phyloP scores from a whole-genome alignment of 2,113 vertebrate genomes.

The Machaerirhynchus nigripectus region DNA sequence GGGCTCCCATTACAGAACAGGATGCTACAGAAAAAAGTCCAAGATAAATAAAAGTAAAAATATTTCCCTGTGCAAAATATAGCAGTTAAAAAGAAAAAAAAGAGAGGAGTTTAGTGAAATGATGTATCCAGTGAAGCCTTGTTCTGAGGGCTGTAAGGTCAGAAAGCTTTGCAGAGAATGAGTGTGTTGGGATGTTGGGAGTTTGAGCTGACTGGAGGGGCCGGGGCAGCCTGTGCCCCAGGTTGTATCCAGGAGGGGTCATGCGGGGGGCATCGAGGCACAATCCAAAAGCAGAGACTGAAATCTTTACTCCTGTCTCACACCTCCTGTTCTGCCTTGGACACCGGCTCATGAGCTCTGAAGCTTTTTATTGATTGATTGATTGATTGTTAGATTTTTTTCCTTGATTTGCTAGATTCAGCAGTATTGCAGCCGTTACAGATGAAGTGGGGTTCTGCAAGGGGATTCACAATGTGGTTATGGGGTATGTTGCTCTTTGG shows the following conservation, averaged over 20 bases:
- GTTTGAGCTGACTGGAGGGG: not conserved
- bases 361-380: not conserved
- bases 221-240: not conserved
- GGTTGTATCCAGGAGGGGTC: not conserved
- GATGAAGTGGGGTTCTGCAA: not conserved
- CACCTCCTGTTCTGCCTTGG: not conserved
- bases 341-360: not conserved
- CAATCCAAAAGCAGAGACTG: not conserved
- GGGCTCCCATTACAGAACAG: not conserved
- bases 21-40: not conserved
- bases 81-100: not conserved
- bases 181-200: too few species aligned
- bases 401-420: not conserved
- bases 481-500: not conserved
- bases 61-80: not conserved
- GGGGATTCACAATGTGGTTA: not conserved
- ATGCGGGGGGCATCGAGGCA: fast-evolving
- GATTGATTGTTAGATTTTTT: not conserved
- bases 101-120: not conserved
- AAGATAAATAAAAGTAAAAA: not conserved
- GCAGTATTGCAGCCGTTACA: not conserved
- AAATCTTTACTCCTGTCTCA: not conserved
- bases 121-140: not conserved
- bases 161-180: not conserved
- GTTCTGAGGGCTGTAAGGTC: not conserved